A percentile compares a stretch with the other conserved stretches of the same genome.
Evolutionary conservation across 2,888 invertebrate genomes (phyloP).

Genomic region (Trachelus stipa): DNA sequence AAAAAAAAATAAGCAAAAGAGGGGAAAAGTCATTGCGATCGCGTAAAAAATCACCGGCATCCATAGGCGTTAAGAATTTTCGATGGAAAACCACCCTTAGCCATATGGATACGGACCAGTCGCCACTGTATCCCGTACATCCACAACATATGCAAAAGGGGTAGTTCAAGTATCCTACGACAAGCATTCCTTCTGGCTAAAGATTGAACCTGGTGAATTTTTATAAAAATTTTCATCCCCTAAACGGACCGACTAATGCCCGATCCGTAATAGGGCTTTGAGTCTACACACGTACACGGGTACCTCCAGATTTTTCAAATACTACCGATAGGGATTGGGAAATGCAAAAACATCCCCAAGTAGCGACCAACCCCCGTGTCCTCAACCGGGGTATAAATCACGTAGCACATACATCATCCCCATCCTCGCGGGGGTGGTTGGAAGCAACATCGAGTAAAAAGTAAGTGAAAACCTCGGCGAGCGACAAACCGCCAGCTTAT

Average conservation of each 20-base stretch:
- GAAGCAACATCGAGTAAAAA: constrained; percentile 43
- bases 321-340: background rate
- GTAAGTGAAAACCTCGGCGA: constrained; percentile 47
- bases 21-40: background rate
- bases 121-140: background rate
- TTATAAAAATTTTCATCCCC: background rate
- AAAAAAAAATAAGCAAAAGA: background rate
- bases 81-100: background rate
- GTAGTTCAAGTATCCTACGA: background rate
- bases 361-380: constrained; percentile 23
- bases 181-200: background rate
- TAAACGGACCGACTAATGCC: background rate
- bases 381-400: constrained; percentile 46
- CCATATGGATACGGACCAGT: background rate
- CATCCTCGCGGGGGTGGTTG: constrained; percentile 25
- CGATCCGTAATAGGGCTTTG: background rate
- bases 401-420: constrained; percentile 45
- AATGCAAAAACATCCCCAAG: constrained; percentile 14
- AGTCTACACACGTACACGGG: background rate
- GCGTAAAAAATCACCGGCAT: background rate
- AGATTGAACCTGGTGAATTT: background rate
- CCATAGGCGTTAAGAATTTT: background rate
- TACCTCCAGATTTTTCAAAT: background rate
- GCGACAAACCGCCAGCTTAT: constrained; percentile 55
- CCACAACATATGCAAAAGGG: background rate